Conservation (phyloP, 2,113 vertebrate genomes). For the Pluvianellus socialis region DNA sequence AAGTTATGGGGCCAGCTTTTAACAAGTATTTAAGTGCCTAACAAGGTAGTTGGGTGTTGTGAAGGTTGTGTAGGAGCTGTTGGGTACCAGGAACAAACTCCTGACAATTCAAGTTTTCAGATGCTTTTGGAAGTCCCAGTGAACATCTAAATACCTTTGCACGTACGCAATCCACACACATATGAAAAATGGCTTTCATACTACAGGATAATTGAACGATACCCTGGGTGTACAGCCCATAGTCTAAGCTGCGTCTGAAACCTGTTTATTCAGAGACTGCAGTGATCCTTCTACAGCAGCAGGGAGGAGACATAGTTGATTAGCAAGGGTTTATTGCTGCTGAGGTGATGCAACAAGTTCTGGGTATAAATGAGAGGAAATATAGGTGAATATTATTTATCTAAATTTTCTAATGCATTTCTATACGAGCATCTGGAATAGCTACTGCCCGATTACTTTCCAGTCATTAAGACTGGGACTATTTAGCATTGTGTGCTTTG, state of each 20-base stretch:
- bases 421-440: neutral
- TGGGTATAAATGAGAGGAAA: neutral
- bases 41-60: neutral
- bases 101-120: neutral
- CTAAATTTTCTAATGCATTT: neutral
- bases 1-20: neutral
- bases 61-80: neutral
- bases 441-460: neutral
- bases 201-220: neutral
- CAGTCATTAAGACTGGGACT: neutral
- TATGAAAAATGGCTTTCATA: neutral
- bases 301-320: neutral
- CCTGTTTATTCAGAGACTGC: neutral
- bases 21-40: neutral
- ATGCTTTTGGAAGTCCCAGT: neutral
- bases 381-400: neutral
- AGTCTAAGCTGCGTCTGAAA: neutral
- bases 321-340: neutral
- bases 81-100: neutral
- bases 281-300: neutral
- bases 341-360: neutral
- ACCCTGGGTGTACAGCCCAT: neutral
- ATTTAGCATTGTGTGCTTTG: neutral
- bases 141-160: neutral
- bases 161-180: neutral